phyloP scores from a whole-genome alignment of 2,888 invertebrate species.

The Chironomus tentans region DNA sequence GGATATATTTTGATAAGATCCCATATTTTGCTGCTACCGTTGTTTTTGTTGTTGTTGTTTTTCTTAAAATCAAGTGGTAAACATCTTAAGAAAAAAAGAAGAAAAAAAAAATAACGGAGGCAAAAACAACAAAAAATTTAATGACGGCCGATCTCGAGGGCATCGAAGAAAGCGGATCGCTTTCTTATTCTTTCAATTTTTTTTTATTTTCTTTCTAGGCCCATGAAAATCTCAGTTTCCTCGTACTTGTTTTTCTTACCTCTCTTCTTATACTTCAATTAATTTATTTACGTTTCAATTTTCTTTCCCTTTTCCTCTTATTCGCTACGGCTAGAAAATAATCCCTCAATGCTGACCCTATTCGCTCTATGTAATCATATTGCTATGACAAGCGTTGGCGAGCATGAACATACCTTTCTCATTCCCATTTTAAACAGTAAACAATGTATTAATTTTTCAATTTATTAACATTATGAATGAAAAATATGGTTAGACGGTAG shows the following conservation, averaged over 20 bases:
- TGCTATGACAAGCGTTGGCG: not conserved
- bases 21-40: not conserved
- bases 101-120: not conserved
- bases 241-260: not conserved
- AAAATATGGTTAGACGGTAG: not conserved
- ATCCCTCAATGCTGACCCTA: conserved; percentile 13
- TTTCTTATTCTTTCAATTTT: too few species aligned
- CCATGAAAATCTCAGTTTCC: not conserved
- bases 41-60: not conserved
- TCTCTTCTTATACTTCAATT: not conserved
- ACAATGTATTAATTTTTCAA: conserved; percentile 6
- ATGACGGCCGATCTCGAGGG: not conserved
- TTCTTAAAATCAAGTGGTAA: not conserved
- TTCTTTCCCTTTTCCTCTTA: not conserved
- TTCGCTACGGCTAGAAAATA: not conserved
- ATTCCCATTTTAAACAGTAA: not conserved
- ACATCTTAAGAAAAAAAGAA: not conserved
- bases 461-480: not conserved
- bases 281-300: conserved; percentile 21
- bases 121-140: not conserved
- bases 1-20: not conserved
- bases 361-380: not conserved
- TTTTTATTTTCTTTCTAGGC: not conserved
- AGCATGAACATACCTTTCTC: not conserved
- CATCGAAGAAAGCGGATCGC: not conserved